phyloP scores from a whole-genome alignment of 2,888 invertebrate species.

The Aelia acuminata region DNA sequence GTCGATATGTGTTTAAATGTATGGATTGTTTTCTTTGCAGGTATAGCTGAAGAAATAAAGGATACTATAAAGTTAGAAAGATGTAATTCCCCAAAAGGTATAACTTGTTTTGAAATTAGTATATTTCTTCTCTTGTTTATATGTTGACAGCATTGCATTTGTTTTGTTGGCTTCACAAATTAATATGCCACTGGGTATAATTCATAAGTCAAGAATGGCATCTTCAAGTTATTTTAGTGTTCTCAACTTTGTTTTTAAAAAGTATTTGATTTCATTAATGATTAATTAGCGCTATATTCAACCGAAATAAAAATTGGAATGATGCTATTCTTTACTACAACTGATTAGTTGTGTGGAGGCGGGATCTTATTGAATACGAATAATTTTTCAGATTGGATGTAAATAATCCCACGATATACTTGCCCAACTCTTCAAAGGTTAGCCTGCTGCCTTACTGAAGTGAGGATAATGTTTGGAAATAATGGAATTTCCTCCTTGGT shows the following conservation, averaged over 20 bases:
- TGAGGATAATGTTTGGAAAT: conserved; percentile 2
- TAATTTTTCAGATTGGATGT: conserved; percentile 16
- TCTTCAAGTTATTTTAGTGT: not conserved
- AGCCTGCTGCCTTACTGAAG: not conserved
- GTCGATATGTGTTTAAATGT: not conserved
- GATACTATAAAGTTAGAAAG: conserved; percentile 15
- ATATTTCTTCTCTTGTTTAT: not conserved
- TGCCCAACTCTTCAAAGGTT: not conserved
- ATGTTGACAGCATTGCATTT: not conserved
- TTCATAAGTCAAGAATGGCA: not conserved
- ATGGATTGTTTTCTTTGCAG: not conserved
- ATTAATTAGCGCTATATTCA: not conserved
- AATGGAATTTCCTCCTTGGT: conserved; percentile 5
- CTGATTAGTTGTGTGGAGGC: not conserved
- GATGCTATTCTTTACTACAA: not conserved
- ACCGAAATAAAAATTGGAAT: not conserved
- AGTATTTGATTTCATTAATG: not conserved
- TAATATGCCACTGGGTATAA: not conserved
- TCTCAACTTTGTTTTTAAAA: not conserved
- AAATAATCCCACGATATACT: not conserved
- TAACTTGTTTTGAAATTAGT: not conserved
- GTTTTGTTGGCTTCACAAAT: not conserved
- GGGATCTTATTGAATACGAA: not conserved
- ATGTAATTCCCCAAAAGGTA: conserved; percentile 2
- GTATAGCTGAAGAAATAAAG: conserved; percentile 8